These are phyloP conservation scores for Aphelenchoides bicaudatus DNA, from an alignment of 2,888 invertebrate genomes.

Conservation along the genomic window DNA sequence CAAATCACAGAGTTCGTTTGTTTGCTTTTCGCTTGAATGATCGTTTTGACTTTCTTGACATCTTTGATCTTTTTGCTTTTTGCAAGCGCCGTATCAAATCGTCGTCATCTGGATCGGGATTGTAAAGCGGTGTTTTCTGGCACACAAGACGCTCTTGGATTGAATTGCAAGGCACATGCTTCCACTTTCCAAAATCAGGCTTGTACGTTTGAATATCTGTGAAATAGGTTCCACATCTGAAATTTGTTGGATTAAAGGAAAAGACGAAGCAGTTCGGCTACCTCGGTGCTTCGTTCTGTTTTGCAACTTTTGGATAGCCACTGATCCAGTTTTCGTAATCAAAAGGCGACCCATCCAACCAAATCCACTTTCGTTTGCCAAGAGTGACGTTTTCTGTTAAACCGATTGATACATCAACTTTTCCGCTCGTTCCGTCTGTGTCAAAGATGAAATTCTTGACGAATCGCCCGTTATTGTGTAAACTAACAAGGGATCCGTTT, in stretches of 20 bases:
- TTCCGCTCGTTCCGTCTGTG: neutral
- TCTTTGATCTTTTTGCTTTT: too few species aligned
- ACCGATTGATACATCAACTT: conserved; percentile 7
- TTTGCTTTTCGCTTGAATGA: too few species aligned
- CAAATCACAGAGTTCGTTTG: too few species aligned
- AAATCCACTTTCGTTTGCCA: neutral
- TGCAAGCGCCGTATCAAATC: too few species aligned
- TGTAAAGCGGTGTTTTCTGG: neutral
- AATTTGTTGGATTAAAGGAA: too few species aligned
- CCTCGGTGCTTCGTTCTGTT: conserved; percentile 1
- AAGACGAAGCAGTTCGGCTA: too few species aligned
- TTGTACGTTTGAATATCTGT: neutral
- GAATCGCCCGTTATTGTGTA: neutral
- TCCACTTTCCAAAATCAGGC: neutral
- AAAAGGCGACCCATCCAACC: conserved; percentile 1
- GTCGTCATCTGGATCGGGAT: neutral
- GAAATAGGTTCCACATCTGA: conserved; percentile 2
- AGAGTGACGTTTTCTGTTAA: neutral
- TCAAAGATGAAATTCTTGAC: neutral
- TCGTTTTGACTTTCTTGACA: too few species aligned
- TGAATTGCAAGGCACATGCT: neutral
- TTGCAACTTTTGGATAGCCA: conserved; percentile 1
- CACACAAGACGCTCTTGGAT: conserved; percentile 1
- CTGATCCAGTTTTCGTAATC: conserved; percentile 9
- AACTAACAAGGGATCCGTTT: neutral